phyloP scores from a whole-genome alignment of 2,888 invertebrate species.

The Calliphora vomitoria region DNA sequence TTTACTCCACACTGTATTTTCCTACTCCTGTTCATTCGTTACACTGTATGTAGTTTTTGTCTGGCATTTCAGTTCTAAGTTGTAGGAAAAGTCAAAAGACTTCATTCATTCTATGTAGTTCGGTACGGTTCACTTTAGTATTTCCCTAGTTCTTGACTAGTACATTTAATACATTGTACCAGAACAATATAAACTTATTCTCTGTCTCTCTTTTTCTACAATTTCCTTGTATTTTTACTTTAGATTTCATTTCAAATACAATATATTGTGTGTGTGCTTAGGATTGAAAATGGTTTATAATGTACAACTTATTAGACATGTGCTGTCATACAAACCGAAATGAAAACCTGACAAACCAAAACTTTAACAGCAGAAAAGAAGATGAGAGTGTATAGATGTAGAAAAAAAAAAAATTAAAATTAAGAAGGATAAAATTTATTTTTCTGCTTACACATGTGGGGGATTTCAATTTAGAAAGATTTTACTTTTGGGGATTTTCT shows the following conservation, averaged over 20 bases:
- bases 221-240: slow-evolving; percentile 16
- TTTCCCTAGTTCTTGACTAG: neutral
- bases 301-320: slow-evolving; percentile 71
- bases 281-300: slow-evolving; percentile 68
- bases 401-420: slow-evolving; percentile 8
- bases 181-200: neutral
- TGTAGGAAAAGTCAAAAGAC: slow-evolving; percentile 48
- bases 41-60: slow-evolving; percentile 19
- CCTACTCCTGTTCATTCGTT: neutral
- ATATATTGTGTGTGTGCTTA: slow-evolving; percentile 36
- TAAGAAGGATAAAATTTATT: slow-evolving; percentile 50
- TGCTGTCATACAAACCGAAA: slow-evolving; percentile 67
- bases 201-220: neutral
- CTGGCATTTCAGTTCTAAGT: slow-evolving; percentile 46
- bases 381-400: neutral
- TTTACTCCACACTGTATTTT: slow-evolving; percentile 26
- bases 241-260: slow-evolving; percentile 44
- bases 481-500: slow-evolving; percentile 28
- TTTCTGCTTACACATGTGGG: slow-evolving; percentile 24
- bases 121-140: slow-evolving; percentile 27
- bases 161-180: slow-evolving; percentile 29
- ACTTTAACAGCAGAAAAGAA: slow-evolving; percentile 37
- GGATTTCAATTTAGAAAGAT: slow-evolving; percentile 40
- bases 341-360: slow-evolving; percentile 65
- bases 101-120: slow-evolving; percentile 8